These are phyloP conservation scores for Acrocera orbiculus DNA, from an alignment of 2,888 invertebrate species.

Conservation along the genomic window DNA sequence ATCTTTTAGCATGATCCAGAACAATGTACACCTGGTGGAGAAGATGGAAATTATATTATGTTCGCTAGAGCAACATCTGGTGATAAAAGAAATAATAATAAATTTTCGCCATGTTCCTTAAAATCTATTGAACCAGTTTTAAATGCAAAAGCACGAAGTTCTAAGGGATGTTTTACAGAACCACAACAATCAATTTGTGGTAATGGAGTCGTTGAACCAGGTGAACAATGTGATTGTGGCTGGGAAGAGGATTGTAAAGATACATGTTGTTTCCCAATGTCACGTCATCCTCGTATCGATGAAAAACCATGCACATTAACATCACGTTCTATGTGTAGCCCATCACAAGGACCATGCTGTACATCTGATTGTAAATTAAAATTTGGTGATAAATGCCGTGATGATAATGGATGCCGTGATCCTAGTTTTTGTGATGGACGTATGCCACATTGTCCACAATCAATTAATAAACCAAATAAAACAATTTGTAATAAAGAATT, in stretches of 20 bases:
- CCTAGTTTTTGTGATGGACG: conserved; percentile 82
- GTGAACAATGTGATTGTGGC: conserved; percentile 97
- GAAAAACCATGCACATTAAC: conserved; percentile 78
- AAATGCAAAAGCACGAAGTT: conserved; percentile 75
- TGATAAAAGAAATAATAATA: conserved; percentile 93
- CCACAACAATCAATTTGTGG: conserved; percentile 92
- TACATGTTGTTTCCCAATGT: conserved; percentile 83
- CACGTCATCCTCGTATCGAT: conserved; percentile 53
- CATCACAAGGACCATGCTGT: conserved; percentile 81
- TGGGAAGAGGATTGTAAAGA: conserved; percentile 94
- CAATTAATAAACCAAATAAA: conserved; percentile 81
- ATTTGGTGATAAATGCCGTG: conserved; percentile 76
- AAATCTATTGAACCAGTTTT: conserved; percentile 83
- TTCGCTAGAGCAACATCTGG: conserved; percentile 97
- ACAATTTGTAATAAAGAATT: conserved; percentile 94
- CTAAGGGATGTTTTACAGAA: conserved; percentile 86
- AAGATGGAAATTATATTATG: conserved; percentile 98
- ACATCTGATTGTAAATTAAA: conserved; percentile 67
- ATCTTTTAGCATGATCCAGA: conserved; percentile 77
- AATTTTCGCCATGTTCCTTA: conserved; percentile 88
- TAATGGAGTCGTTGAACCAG: conserved; percentile 91
- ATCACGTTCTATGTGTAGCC: conserved; percentile 36
- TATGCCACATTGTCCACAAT: conserved; percentile 79
- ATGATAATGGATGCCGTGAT: conserved; percentile 85
- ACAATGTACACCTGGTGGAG: conserved; percentile 83